Base-by-base conservation (phyloP, 1,140 invertebrate genomes). In the Cydia amplana region DNA sequence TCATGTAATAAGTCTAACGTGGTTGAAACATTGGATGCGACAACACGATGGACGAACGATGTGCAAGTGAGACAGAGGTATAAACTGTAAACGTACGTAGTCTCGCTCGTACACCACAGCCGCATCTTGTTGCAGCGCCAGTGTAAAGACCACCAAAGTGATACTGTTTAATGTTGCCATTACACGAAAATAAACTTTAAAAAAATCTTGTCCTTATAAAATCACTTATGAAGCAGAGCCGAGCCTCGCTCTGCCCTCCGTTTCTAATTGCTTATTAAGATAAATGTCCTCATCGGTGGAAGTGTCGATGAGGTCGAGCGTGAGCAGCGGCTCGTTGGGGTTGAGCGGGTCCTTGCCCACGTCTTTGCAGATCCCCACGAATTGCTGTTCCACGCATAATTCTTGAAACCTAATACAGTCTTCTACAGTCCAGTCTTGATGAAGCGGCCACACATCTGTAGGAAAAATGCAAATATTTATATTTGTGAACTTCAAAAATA, bases 341-440 rank as follows among this genome's bases (percentile, higher is more conserved):
- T 93, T 91, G 2, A 93, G 76, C 9, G 91, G 89, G 73, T 95
- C 94, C 14, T 87, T 84, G 65, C 91, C 91, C 0, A 93, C 87
- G 32, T 94, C 92, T 64, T 92, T 88, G 18, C 95, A 90, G 9
- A 94, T 80, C 0, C 94, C 94, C 5, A 94, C 94, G 72, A 95
- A 94, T 25, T 93, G 84, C 75, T 93, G 93, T 14, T 94, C 89
- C 3, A 94, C 93, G n/a, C 94, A 94, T 28, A 95, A 80, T 72
- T 94, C 89, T 82, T 94, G 94, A 80, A 95, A 95, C 51, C 93
- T 83, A 40, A 94, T 80, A 74, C 93, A 94, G 82, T 94, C 94
- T 80, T 94, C 93, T 46, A 94, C 93, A 3, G 91, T 85, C 94
- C 94, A 95, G 85, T 95, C 94, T 75, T 87, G 86, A 78, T 94